Percentiles rank a stretch among this genome's conserved stretches.
These are phyloP conservation scores for Choristoneura rosaceana DNA, from an alignment of 2,888 invertebrate species.

Conservation along the genomic window DNA sequence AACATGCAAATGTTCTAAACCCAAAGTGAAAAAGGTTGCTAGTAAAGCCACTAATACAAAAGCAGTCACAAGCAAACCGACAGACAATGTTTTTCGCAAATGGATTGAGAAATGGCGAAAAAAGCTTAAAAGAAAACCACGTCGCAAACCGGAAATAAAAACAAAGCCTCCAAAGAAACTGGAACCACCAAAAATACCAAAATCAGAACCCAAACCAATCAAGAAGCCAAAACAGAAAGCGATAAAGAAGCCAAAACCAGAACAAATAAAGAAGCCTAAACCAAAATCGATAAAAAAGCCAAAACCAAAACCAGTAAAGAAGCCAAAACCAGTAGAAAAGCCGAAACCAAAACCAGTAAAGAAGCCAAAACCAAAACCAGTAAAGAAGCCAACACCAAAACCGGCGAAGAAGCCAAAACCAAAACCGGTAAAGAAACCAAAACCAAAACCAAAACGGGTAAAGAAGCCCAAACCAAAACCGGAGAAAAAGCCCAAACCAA, in stretches of 20 bases:
- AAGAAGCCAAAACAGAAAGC: neutral
- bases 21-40: neutral
- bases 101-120: neutral
- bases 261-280: neutral
- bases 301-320: neutral
- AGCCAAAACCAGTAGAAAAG: neutral
- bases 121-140: neutral
- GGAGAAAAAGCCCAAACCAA: neutral
- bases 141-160: neutral
- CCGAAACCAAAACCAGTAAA: neutral
- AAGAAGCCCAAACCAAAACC: neutral
- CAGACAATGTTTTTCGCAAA: neutral
- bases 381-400: neutral
- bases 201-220: neutral
- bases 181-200: neutral
- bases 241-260: neutral
- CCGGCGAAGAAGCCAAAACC: neutral
- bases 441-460: neutral
- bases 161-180: neutral
- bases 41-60: neutral
- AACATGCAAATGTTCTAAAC: neutral
- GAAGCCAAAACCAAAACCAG: neutral
- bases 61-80: neutral
- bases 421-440: neutral
- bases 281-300: neutral